Conservation (phyloP, 2,797 vertebrate species). For the Phoebastria nigripes region DNA sequence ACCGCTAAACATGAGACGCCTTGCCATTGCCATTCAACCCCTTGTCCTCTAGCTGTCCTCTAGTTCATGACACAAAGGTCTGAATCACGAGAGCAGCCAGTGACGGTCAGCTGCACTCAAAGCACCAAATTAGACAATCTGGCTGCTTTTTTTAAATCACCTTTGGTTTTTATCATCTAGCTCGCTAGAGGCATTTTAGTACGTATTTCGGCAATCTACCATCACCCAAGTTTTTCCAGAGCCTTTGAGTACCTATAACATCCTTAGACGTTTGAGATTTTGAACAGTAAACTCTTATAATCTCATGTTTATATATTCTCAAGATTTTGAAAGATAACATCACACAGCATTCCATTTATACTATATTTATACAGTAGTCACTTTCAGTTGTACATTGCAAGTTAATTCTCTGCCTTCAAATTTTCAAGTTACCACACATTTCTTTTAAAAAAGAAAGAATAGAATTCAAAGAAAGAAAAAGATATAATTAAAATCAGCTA, state of each 20-base stretch:
- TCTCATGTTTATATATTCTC: background rate
- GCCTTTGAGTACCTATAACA: background rate
- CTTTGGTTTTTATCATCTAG: background rate
- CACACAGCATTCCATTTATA: background rate
- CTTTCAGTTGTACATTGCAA: background rate
- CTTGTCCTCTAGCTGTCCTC: background rate
- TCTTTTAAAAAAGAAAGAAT: background rate
- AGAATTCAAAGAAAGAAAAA: background rate
- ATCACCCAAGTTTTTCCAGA: background rate
- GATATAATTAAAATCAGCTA: background rate
- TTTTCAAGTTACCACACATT: background rate
- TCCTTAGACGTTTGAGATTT: background rate
- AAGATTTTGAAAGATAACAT: background rate
- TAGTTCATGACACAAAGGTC: background rate
- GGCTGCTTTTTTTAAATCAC: background rate
- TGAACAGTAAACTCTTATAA: background rate
- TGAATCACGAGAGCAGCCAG: background rate
- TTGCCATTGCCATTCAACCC: background rate
- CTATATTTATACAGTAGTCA: background rate
- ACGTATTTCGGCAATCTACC: background rate
- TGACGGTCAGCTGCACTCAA: accelerated
- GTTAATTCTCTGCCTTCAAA: background rate
- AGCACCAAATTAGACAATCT: background rate
- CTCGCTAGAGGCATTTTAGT: background rate
- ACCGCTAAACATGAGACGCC: background rate